phyloP scores from a whole-genome alignment of 1,140 invertebrate species.

The Tetramorium simillimum region DNA sequence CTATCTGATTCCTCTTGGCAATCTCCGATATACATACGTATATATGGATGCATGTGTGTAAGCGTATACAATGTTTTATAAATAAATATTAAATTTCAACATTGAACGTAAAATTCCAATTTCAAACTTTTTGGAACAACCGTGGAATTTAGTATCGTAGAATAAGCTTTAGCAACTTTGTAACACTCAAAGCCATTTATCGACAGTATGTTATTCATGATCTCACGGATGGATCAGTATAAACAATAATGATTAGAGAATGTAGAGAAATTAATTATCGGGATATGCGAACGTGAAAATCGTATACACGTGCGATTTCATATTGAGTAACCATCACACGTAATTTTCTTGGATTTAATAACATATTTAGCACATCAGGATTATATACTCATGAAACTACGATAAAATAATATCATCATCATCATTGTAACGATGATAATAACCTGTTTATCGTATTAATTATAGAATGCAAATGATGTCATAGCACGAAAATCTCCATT shows the following conservation, averaged over 20 bases:
- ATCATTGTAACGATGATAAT: slow-evolving; percentile 17
- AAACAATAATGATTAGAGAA: not conserved
- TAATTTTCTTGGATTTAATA: slow-evolving; percentile 45
- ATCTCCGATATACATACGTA: not conserved
- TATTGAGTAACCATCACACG: not conserved
- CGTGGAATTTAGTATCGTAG: not conserved
- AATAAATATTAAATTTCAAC: not conserved
- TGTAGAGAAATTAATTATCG: slow-evolving; percentile 35
- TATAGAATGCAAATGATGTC: not conserved
- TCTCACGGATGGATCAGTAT: slow-evolving; percentile 11
- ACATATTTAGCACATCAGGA: slow-evolving; percentile 39
- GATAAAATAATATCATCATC: slow-evolving; percentile 28
- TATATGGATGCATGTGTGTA: too few relatives aligned
- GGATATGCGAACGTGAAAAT: slow-evolving; percentile 15
- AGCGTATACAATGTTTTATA: too few relatives aligned
- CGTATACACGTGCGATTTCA: not conserved
- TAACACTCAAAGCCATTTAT: not conserved
- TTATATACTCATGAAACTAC: not conserved
- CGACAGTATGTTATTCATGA: not conserved
- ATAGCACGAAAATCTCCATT: not conserved
- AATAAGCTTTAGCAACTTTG: not conserved
- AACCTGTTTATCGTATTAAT: slow-evolving; percentile 28
- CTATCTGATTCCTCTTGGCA: not conserved
- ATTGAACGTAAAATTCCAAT: not conserved
- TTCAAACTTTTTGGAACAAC: not conserved